Evolutionary conservation across 2,888 invertebrate species (phyloP).

Genomic region (Adela reaumurella): DNA sequence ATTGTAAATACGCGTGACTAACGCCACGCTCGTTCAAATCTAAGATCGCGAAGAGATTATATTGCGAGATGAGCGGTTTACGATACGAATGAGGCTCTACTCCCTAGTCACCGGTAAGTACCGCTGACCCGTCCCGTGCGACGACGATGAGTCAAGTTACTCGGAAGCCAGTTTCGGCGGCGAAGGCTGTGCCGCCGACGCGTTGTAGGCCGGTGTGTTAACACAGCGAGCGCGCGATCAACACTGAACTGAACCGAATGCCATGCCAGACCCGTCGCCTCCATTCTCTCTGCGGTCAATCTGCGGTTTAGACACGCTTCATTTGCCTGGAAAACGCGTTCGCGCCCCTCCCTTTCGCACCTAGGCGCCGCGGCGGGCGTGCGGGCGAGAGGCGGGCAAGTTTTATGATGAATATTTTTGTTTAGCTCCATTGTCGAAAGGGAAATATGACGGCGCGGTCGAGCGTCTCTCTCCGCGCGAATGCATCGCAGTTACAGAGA

Average conservation of each 20-base stretch:
- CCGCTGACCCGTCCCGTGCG: too few relatives aligned
- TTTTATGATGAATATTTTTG: constrained; percentile 49
- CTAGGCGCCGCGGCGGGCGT: constrained; percentile 9
- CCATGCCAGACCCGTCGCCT: constrained; percentile 46
- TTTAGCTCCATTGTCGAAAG: constrained; percentile 47
- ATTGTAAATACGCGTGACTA: neutral
- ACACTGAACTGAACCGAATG: constrained; percentile 27
- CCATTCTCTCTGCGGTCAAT: constrained; percentile 58
- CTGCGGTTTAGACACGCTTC: constrained; percentile 57
- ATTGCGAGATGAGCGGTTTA: neutral
- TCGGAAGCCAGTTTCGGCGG: neutral
- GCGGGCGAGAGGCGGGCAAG: constrained; percentile 36
- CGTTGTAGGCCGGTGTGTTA: constrained; percentile 12
- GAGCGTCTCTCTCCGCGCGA: neutral
- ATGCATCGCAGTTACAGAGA: neutral
- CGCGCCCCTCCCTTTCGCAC: constrained; percentile 27
- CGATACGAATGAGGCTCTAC: neutral
- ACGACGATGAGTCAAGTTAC: constrained; percentile 18
- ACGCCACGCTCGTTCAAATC: neutral
- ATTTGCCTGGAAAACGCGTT: constrained; percentile 56
- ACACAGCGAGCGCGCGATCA: constrained; percentile 25
- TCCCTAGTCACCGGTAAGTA: constrained; percentile 23
- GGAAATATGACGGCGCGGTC: constrained; percentile 28
- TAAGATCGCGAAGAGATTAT: neutral
- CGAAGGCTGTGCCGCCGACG: constrained; percentile 17